A percentile compares a stretch with the other conserved stretches of the same genome.
Evolutionary conservation across 2,888 invertebrate genomes (phyloP).

Genomic region (Erpobdella octoculata): DNA sequence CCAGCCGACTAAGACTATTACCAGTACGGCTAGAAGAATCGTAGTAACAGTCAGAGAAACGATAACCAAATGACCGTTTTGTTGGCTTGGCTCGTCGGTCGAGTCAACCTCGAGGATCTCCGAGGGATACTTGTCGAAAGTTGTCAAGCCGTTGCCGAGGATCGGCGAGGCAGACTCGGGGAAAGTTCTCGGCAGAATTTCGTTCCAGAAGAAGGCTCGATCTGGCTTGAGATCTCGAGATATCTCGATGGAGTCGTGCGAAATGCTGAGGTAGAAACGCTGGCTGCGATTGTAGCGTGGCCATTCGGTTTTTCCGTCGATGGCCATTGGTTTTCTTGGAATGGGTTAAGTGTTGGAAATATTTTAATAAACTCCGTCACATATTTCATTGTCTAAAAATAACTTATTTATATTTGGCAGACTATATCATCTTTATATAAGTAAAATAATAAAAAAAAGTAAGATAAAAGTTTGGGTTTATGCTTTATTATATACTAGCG

Average conservation of each 20-base stretch:
- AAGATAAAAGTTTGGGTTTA: too few relatives aligned
- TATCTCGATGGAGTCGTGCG: background rate
- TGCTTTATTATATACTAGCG: too few relatives aligned
- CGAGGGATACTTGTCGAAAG: conserved; percentile 2
- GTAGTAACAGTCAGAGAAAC: background rate
- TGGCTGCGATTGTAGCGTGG: conserved; percentile 1
- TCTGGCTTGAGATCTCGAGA: background rate
- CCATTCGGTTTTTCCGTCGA: background rate
- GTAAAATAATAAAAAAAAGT: too few relatives aligned
- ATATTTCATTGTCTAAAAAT: too few relatives aligned
- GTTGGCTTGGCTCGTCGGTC: background rate
- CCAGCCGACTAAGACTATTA: background rate
- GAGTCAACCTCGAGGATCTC: background rate
- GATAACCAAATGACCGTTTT: background rate
- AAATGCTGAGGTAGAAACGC: background rate
- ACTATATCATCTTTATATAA: too few relatives aligned
- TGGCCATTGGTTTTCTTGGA: too few relatives aligned
- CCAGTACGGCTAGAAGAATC: background rate
- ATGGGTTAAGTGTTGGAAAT: too few relatives aligned
- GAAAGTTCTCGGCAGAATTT: conserved; percentile 12
- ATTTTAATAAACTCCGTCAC: too few relatives aligned
- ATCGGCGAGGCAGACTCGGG: background rate
- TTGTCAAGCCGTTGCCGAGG: background rate
- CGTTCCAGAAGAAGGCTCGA: conserved; percentile 16
- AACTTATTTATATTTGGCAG: too few relatives aligned